Evolutionary conservation across 2,888 invertebrate genomes (phyloP).

Genomic region (Aelia acuminata): DNA sequence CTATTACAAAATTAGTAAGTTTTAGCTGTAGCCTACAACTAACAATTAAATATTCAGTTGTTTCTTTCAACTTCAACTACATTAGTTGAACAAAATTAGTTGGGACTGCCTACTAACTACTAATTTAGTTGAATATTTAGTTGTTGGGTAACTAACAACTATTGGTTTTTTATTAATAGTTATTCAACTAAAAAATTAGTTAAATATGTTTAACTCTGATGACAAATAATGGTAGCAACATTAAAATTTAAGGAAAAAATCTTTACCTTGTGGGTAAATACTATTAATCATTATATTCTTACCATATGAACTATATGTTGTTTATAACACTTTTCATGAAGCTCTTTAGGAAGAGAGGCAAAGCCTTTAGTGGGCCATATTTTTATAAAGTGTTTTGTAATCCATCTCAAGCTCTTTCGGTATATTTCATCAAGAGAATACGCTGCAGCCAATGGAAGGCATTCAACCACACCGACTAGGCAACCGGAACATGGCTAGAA

Average conservation of each 20-base stretch:
- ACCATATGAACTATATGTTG: constrained; percentile 85
- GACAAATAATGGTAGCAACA: neutral
- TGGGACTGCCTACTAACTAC: too few relatives aligned
- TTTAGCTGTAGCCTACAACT: too few relatives aligned
- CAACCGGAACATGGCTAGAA: constrained; percentile 89
- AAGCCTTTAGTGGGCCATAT: constrained; percentile 95
- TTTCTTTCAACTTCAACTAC: too few relatives aligned
- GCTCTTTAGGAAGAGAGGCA: constrained; percentile 85
- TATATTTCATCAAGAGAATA: constrained; percentile 91
- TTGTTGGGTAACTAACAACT: too few relatives aligned
- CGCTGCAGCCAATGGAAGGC: constrained; percentile 86
- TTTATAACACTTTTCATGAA: constrained; percentile 86
- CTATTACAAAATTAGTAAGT: too few relatives aligned
- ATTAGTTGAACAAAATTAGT: too few relatives aligned
- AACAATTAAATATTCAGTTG: too few relatives aligned
- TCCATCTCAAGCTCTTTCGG: constrained; percentile 88
- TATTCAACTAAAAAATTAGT: too few relatives aligned
- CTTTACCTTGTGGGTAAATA: neutral
- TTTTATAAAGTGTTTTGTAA: constrained; percentile 86
- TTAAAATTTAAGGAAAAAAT: neutral
- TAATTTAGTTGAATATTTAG: too few relatives aligned
- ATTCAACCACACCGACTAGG: constrained; percentile 88
- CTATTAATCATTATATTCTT: constrained; percentile 65
- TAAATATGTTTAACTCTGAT: too few relatives aligned
- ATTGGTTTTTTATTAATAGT: too few relatives aligned